Percentiles rank a stretch among this genome's conserved stretches.
These are phyloP conservation scores for Erebia palarica DNA, from an alignment of 2,888 invertebrate genomes.

Conservation along the genomic window DNA sequence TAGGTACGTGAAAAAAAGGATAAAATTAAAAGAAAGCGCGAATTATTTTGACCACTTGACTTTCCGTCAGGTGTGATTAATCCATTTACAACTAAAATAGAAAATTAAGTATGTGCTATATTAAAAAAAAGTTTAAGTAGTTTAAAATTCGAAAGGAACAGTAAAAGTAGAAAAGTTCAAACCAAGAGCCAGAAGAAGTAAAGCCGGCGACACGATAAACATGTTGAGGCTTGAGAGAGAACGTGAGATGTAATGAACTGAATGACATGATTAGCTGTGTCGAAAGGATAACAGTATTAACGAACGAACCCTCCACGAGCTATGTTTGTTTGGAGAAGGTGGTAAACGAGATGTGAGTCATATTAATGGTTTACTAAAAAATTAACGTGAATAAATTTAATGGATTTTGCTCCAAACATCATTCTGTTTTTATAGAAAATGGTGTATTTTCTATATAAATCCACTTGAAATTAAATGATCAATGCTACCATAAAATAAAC, in stretches of 20 bases:
- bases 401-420: no score
- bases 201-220: constrained; percentile 55
- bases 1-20: no score
- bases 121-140: neutral
- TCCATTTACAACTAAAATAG: neutral
- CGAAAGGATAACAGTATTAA: constrained; percentile 53
- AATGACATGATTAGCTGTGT: constrained; percentile 62
- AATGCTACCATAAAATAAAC: no score
- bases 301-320: constrained; percentile 6
- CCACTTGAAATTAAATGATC: no score
- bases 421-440: no score
- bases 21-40: no score
- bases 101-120: neutral
- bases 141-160: neutral
- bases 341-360: no score
- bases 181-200: constrained; percentile 56
- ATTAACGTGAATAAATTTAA: no score
- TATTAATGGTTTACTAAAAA: no score
- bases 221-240: constrained; percentile 52
- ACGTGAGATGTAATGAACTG: constrained; percentile 59
- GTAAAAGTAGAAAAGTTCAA: constrained; percentile 38
- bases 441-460: no score
- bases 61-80: no score
- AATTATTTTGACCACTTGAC: no score
- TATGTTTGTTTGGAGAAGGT: constrained; percentile 47